Conservation (phyloP, 2,888 invertebrate species). For the Ochropleura plecta region DNA sequence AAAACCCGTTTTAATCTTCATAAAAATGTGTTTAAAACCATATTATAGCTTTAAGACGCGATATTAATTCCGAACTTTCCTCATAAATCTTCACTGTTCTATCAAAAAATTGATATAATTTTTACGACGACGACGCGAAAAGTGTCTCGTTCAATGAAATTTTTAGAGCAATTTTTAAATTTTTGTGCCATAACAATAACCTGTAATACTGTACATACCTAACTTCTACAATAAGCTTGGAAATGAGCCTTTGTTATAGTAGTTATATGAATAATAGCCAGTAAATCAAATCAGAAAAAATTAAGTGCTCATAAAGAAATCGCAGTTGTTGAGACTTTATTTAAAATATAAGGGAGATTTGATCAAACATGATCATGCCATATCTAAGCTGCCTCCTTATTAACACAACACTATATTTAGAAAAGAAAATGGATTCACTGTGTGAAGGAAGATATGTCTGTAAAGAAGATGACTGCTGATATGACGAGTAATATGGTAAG, state of each 20-base stretch:
- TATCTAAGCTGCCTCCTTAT: no score
- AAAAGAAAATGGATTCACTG: no score
- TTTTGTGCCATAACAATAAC: conserved; percentile 5
- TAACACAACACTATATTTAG: no score
- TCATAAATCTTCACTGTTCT: conserved; percentile 59
- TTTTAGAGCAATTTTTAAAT: conserved; percentile 37
- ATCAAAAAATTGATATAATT: conserved; percentile 61
- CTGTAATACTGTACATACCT: neutral
- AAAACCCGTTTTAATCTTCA: conserved; percentile 62
- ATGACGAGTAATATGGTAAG: no score
- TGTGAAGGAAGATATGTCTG: no score
- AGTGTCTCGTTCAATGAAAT: conserved; percentile 37
- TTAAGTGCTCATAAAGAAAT: neutral
- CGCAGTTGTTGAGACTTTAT: neutral
- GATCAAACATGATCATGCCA: no score
- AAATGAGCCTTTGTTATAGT: neutral
- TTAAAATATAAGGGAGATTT: no score
- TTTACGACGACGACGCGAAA: conserved; percentile 50
- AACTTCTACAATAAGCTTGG: neutral
- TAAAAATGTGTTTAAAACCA: conserved; percentile 63
- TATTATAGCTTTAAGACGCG: conserved; percentile 57
- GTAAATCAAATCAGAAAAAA: neutral
- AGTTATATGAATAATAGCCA: neutral
- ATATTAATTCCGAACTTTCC: conserved; percentile 59
- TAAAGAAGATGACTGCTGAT: no score